These are phyloP conservation scores for Pentalonia nigronervosa DNA, from an alignment of 1,140 invertebrate species.

Conservation along the genomic window DNA sequence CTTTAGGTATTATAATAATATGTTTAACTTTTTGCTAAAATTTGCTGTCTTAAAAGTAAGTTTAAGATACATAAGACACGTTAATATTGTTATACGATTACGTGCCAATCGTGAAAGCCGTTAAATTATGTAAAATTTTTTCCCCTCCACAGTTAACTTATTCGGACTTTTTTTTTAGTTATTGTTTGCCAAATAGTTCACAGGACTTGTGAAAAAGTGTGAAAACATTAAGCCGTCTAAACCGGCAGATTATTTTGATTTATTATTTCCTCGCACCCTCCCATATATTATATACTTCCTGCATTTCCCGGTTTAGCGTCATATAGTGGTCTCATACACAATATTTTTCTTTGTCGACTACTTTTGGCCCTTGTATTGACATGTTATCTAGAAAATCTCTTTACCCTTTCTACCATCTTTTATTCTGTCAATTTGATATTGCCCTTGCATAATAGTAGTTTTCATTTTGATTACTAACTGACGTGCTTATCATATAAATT, in stretches of 20 bases:
- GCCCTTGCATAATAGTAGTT: neutral
- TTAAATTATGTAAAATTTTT: conserved; percentile 18
- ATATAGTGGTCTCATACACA: neutral
- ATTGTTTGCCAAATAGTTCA: conserved; percentile 30
- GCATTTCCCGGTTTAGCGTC: neutral
- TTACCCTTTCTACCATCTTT: conserved; percentile 2
- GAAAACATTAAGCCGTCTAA: conserved; percentile 24
- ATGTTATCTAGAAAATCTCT: neutral
- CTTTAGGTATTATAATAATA: neutral
- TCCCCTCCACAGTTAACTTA: neutral
- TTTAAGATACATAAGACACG: neutral
- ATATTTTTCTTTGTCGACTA: conserved; percentile 31
- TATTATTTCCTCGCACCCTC: neutral
- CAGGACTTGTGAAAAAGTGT: conserved; percentile 22
- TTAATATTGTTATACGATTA: conserved; percentile 2
- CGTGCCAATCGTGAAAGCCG: neutral
- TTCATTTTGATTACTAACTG: conserved; percentile 30
- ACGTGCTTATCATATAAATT: conserved; percentile 44
- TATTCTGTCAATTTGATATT: conserved; percentile 24
- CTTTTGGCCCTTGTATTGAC: neutral
- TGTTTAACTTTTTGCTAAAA: neutral
- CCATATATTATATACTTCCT: neutral
- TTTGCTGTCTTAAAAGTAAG: neutral
- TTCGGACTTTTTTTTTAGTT: neutral
- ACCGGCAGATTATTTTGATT: conserved; percentile 47